A percentile compares a stretch with the other conserved stretches of the same genome.
Conservation (phyloP, 2,113 vertebrate species). For the Cochlearius cochlearius region DNA sequence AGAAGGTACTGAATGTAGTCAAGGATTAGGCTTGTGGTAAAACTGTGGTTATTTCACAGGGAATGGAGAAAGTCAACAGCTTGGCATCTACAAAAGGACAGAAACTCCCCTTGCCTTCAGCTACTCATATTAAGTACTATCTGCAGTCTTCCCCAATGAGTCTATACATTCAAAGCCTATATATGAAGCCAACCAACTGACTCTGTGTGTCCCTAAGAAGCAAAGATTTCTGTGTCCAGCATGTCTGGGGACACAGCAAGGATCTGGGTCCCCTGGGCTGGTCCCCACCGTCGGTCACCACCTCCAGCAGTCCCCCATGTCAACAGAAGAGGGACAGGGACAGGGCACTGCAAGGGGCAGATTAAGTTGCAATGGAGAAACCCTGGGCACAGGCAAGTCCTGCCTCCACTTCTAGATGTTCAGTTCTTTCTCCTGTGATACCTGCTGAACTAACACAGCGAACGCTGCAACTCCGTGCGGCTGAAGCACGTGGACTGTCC, state of each 20-base stretch:
- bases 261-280: background rate
- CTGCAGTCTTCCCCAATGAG: background rate
- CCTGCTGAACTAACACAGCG: background rate
- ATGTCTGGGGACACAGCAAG: background rate
- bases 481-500: background rate
- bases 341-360: background rate
- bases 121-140: background rate
- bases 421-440: background rate
- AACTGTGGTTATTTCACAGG: background rate
- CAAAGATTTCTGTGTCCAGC: background rate
- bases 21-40: background rate
- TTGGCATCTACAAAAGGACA: background rate
- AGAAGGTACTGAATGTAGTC: background rate
- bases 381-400: background rate
- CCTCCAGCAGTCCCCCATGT: background rate
- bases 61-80: background rate
- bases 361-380: background rate
- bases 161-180: background rate
- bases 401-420: background rate
- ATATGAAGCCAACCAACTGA: background rate
- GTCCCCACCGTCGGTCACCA: background rate
- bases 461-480: fast-evolving
- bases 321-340: background rate
- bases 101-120: background rate
- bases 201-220: background rate